Evolutionary conservation across 2,113 vertebrate species (phyloP), one percentile per base, ranked within the genome.

Genomic region (Anguilla japonica): DNA sequence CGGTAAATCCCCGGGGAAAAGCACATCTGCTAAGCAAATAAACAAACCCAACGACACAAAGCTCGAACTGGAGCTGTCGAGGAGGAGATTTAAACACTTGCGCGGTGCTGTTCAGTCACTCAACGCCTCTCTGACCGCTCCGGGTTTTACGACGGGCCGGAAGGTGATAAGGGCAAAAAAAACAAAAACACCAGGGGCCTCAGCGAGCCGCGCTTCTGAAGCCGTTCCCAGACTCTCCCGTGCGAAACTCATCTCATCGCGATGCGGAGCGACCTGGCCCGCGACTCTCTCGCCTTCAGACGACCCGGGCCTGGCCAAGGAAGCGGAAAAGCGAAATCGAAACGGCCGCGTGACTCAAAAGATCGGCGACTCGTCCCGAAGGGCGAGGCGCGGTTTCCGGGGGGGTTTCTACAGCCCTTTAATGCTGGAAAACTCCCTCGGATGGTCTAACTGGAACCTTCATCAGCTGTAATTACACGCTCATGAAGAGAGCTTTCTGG

Each of bases 31-130:
- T 2, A 41, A 57, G n/a, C 53, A 29, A 67, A 41, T 41, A 41
- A 63, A 81, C 0, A 67, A 18, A 39, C 22, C n/a, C 60, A 78
- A 60, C 3, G 57, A 18, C 1, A 50, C 50, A 11, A 83, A 67
- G 15, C 57, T 9, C 71, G 14, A 26, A 81, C 1, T 8, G 40
- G 39, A 34, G 60, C n/a, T 26, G 14, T 29, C 2, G 9, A 41
- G 81, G 11, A 43, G 81, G 39, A 86, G 79, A 86, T 18, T 86
- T 63, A 86, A 46, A 60, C 57, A 16, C n/a, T 63, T 20, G 0
- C 39, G 5, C 60, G 26, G 5, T 5, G 57, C 16, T 22, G 29
- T 43, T 34, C 39, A 20, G 22, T 71, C 18, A 40, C 34, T n/a
- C 57, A 43, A 15, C 29, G 1, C 46, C 26, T 39, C 29, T 11